Evolutionary conservation across 2,113 vertebrate genomes (phyloP).

Genomic region (Chloroceryle aenea): DNA sequence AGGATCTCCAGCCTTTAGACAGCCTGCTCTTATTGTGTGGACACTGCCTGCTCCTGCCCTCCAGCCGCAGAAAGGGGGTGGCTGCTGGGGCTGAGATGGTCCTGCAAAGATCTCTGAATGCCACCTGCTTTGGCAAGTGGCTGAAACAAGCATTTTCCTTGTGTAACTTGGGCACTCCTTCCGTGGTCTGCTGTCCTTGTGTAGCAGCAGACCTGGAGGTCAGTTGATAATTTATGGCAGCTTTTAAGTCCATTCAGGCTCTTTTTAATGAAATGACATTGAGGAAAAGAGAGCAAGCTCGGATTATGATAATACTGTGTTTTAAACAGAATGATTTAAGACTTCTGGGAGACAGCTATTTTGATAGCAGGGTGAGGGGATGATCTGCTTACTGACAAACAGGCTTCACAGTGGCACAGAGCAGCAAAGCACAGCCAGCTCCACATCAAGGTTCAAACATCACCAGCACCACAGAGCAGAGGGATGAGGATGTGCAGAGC

Average conservation of each 20-base stretch:
- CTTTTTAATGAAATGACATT: neutral
- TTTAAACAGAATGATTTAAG: neutral
- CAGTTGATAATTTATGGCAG: neutral
- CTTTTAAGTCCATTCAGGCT: neutral
- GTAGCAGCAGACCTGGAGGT: neutral
- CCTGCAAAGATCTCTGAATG: neutral
- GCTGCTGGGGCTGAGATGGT: accelerated
- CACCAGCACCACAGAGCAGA: accelerated
- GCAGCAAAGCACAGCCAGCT: accelerated
- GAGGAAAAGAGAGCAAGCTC: neutral
- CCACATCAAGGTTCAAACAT: accelerated
- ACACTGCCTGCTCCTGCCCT: neutral
- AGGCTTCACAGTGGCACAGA: accelerated
- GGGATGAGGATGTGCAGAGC: accelerated
- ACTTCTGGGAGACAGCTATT: neutral
- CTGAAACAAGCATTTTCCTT: neutral
- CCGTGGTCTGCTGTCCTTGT: accelerated
- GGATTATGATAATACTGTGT: neutral
- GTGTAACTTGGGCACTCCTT: neutral
- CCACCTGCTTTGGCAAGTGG: neutral
- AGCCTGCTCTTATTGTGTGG: accelerated
- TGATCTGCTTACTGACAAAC: neutral
- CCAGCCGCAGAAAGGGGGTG: no score
- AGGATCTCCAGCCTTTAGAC: neutral
- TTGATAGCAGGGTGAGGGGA: neutral